Base-by-base conservation (phyloP, 2,113 vertebrate genomes). In the Anthoscopus minutus region DNA sequence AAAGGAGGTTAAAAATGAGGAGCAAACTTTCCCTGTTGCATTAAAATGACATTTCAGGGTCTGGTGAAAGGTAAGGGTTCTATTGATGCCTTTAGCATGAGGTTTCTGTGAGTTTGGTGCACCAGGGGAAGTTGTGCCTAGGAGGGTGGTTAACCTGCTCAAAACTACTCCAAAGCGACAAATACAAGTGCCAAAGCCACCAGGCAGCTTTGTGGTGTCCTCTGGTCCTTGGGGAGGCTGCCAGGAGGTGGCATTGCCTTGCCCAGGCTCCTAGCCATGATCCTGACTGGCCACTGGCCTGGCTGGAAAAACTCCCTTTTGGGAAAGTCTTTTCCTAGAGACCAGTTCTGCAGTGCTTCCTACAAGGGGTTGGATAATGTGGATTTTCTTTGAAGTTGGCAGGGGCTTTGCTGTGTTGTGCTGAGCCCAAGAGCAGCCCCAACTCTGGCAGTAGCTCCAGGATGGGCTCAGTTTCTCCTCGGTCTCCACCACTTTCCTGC, bases 1-100 rank as follows among this genome's bases (percentile, higher is more conserved):
- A 83, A 91, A 82, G 19, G 58, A 73, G 76, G 14, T 51, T 81
- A 74, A 81, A 88, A 81, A 92, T 79, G 11, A 79, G 50, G 37
- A 87, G 23, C 6, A 90, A 96, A 94, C 76, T 97, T 96, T 94
- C 82, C 28, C 53, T 81, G 65, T 93, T 93, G 82, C 60, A 42
- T 95, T 78, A 67, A 84, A 95, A 90, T 66, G 45, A 18, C 23
- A 60, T 86, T 92, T 86, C 16, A 47, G 84, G 28, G 24, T 50
- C 25, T 58, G 54, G 23, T 45, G 58, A 47, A 15, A 57, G 12
- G 14, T n/a, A 18, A 78, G 24, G 58, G 15, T 42, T 92, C 1
- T 2, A 5, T 10, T 0, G 0, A 54, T 73, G 71, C 47, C 51
- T 51, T 80, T 42, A 81, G 38, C 23, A 17, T 3, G 7, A 74